Evolutionary conservation across 1,140 invertebrate genomes (phyloP).

Genomic region (Drosophila ananassae): DNA sequence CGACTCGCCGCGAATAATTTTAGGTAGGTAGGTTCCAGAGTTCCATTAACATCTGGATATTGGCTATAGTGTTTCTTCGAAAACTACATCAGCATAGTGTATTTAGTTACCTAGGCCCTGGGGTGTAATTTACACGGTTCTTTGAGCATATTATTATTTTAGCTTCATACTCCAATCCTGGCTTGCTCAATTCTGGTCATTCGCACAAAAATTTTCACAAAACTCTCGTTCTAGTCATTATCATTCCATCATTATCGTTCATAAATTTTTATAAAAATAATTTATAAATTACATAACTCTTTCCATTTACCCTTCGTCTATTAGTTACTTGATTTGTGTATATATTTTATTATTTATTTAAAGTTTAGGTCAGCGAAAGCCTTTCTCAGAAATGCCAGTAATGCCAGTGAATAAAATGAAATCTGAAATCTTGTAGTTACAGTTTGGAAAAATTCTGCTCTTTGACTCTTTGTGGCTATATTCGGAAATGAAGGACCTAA

Average conservation of each 20-base stretch:
- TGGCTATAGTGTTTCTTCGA: slow-evolving; percentile 26
- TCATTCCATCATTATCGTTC: slow-evolving; percentile 39
- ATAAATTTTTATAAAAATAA: slow-evolving; percentile 80
- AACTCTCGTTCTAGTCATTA: slow-evolving; percentile 10
- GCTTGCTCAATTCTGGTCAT: slow-evolving; percentile 25
- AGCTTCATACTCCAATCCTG: slow-evolving; percentile 15
- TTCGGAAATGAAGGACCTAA: slow-evolving; percentile 22
- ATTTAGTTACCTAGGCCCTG: slow-evolving; percentile 15
- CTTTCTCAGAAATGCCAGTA: slow-evolving; percentile 8
- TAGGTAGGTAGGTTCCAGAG: slow-evolving; percentile 39
- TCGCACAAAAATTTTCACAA: slow-evolving; percentile 7
- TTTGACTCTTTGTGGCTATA: slow-evolving; percentile 48
- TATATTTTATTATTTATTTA: slow-evolving; percentile 44
- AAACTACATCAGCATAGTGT: slow-evolving; percentile 34
- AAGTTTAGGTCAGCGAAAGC: slow-evolving; percentile 27
- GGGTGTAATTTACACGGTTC: slow-evolving; percentile 15
- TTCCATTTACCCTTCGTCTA: slow-evolving; percentile 41
- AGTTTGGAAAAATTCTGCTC: slow-evolving; percentile 21
- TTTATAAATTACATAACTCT: slow-evolving; percentile 79
- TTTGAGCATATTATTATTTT: slow-evolving; percentile 33
- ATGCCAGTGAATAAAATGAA: background rate
- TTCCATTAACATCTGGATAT: slow-evolving; percentile 9
- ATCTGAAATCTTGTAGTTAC: slow-evolving; percentile 9
- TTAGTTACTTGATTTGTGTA: slow-evolving; percentile 33
- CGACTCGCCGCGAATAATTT: slow-evolving; percentile 5